Base-by-base conservation (phyloP, 2,113 vertebrate genomes). In the Hippocampus guttulatus region DNA sequence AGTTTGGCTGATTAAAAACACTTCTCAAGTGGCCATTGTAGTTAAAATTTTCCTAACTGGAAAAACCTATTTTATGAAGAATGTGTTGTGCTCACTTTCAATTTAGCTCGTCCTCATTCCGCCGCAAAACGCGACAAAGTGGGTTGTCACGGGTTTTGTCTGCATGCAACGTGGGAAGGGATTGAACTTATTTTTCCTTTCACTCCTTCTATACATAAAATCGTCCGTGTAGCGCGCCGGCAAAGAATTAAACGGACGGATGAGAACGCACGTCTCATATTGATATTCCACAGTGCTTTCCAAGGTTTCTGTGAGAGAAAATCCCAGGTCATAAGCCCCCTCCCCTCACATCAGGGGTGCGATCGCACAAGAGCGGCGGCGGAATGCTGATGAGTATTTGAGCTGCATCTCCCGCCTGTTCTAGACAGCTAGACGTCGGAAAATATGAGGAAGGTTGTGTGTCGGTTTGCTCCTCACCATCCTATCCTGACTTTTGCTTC, bases 321-420 rank as follows among this genome's bases (percentile, higher is more conserved):
- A 84, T 81, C 74, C 73, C 74, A 51, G 75, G 72, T 78, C 73
- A 78, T 74, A 76, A 84, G 71, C 60, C 75, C 47, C 58, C 58
- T 18, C 58, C 63, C 41, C 40, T 61, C 75, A 66, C 70, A 75
- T 77, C 68, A 71, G 69, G 61, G 61, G 38, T 68, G 43, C 27
- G 21, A 68, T 76, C 64, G 67, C 67, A 69, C 15, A 61, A 75
- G 62, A 76, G 52, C 58, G 33, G 27, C 71, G 77, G 57, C n/a
- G n/a, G 41, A 65, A 71, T 67, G 75, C 76, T 78, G 71, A 75
- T 79, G 70, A 16, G 78, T 67, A 74, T 80, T 72, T 54, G 21
- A 18, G 74, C 75, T 82, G 20, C 68, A 67, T 74, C 67, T 67
- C 43, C 67, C 43, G 66, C 66, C 33, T 58, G n/a, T 58, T 25